Base-by-base conservation (phyloP, 2,113 vertebrate genomes). In the Cochlearius cochlearius region DNA sequence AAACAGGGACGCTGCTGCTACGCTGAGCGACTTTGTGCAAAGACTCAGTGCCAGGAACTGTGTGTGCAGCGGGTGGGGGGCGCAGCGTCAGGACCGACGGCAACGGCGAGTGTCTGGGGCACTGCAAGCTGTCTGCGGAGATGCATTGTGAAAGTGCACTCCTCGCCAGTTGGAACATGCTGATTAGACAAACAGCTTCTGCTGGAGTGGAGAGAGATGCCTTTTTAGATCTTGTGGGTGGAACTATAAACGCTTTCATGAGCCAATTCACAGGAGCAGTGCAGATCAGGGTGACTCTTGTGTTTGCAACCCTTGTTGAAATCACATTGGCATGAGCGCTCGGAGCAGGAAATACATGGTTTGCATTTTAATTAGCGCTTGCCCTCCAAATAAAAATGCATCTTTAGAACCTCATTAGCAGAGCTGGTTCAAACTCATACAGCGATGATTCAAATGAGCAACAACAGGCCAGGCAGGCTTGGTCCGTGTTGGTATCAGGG, bases 21-120 rank as follows among this genome's bases (percentile, higher is more conserved):
- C 2, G 6, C 21, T 0, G 9, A 12, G 39, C 7, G 74, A 15
- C 25, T 60, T 6, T 11, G 43, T 52, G 63, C 3, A 3, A 39
- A n/a, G 73, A 8, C 25, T 20, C 8, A 0, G 18, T 27, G 32
- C n/a, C 47, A 12, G 73, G 60, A 39, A 1, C 52, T 0, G 3
- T 4, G 67, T 7, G 45, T 8, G 50, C 23, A 2, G 36, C 0
- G 3, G 2, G 1, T 1, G n/a, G 20, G 38, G 36, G 55, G 16
- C 1, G 7, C 0, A 3, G 38, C 18, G 1, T 11, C 3, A 2
- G 62, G 58, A n/a, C 30, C 4, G 4, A 4, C 5, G 12, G 68
- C 26, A 1, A 0, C 0, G 30, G 34, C 21, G 59, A 36, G 55
- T 0, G 15, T 5, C 29, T 8, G 74, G 83, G 71, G 16, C 6